phyloP scores from a whole-genome alignment of 2,888 invertebrate species.

The Limenitis camilla region DNA sequence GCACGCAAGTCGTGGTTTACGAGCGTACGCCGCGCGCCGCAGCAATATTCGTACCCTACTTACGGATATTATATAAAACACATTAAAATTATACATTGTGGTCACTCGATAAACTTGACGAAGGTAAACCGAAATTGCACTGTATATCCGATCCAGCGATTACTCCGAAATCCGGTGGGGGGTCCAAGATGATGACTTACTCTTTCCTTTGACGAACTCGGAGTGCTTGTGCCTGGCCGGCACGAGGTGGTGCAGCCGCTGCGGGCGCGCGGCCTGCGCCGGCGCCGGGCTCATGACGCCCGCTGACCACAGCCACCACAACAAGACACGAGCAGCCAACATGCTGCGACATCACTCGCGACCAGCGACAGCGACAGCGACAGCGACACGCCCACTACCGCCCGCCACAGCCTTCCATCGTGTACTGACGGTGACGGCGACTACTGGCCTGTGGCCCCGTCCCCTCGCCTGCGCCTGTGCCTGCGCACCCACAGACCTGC shows the following conservation, averaged over 20 bases:
- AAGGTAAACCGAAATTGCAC: background rate
- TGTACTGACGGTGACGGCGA: constrained; percentile 50
- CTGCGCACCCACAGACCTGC: constrained; percentile 50
- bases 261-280: constrained; percentile 40
- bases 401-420: constrained; percentile 60
- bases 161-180: background rate
- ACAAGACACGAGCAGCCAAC: constrained; percentile 58
- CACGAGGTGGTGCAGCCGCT: constrained; percentile 48
- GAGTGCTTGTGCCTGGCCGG: constrained; percentile 65
- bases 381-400: constrained; percentile 47
- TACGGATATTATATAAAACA: background rate
- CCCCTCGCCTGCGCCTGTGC: constrained; percentile 59
- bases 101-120: too few relatives aligned
- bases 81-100: too few relatives aligned
- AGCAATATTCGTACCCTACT: background rate
- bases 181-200: constrained; percentile 73
- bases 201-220: constrained; percentile 86
- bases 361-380: too few relatives aligned
- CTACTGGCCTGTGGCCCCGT: constrained; percentile 40
- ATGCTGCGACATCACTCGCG: constrained; percentile 71
- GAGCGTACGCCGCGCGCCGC: background rate
- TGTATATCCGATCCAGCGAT: background rate
- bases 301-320: constrained; percentile 60
- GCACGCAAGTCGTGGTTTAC: constrained; percentile 14
- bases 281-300: constrained; percentile 31